A percentile compares a stretch with the other conserved stretches of the same genome.
Conservation (phyloP, 2,797 vertebrate species). For the Falco naumanni region DNA sequence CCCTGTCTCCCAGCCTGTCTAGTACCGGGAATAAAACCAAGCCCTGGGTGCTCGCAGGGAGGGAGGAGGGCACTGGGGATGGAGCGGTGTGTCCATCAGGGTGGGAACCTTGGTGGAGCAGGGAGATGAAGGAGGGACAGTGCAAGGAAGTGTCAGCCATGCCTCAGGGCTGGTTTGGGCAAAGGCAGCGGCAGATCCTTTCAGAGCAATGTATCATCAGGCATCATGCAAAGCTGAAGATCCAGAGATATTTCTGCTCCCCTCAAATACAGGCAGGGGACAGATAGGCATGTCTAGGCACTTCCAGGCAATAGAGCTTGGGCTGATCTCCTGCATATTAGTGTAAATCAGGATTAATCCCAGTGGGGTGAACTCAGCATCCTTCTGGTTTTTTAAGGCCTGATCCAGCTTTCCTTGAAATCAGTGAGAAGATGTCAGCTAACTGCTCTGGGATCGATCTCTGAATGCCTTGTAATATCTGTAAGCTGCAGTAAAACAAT, state of each 20-base stretch:
- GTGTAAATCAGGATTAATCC: neutral
- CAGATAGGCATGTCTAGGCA: no score
- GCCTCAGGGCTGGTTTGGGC: rapidly evolving
- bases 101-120: neutral
- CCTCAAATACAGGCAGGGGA: neutral
- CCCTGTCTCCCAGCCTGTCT: neutral
- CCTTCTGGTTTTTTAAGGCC: neutral
- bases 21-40: rapidly evolving
- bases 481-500: neutral
- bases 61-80: neutral
- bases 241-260: neutral
- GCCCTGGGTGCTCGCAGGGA: neutral
- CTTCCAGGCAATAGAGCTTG: neutral
- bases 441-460: neutral
- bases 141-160: neutral
- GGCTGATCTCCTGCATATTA: neutral
- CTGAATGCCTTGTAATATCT: neutral
- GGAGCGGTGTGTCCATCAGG: rapidly evolving
- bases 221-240: neutral
- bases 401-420: neutral
- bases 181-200: neutral
- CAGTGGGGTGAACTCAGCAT: neutral
- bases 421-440: neutral
- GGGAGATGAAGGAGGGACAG: neutral
- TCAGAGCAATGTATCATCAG: neutral